A percentile compares a stretch with the other conserved stretches of the same genome.
These are phyloP conservation scores for Meliscaeva auricollis DNA, from an alignment of 2,888 invertebrate genomes.

Conservation along the genomic window DNA sequence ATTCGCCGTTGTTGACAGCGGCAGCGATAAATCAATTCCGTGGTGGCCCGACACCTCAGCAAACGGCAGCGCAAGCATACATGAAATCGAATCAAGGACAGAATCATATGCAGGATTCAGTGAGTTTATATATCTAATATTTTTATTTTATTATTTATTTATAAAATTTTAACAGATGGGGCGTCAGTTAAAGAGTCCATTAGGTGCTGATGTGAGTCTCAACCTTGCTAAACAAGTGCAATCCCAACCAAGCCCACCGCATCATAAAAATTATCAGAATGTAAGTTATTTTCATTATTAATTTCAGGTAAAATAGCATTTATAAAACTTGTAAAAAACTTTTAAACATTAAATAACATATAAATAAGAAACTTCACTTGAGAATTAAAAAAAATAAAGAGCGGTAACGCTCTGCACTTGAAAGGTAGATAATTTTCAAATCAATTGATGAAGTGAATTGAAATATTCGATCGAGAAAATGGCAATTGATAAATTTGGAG, in stretches of 20 bases:
- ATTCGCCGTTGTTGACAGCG: conserved; percentile 87
- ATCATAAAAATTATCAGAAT: conserved; percentile 83
- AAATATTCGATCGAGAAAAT: no score
- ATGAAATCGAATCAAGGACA: conserved; percentile 83
- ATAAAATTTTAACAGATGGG: conserved; percentile 80
- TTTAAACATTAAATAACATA: no score
- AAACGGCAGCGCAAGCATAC: conserved; percentile 79
- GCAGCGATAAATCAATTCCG: conserved; percentile 84
- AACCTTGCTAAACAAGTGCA: conserved; percentile 84
- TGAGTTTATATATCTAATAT: conserved; percentile 78
- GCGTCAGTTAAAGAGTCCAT: conserved; percentile 83
- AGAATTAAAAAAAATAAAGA: no score
- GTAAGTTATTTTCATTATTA: conserved; percentile 79
- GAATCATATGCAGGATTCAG: conserved; percentile 84
- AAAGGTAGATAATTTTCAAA: no score
- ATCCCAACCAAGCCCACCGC: conserved; percentile 84
- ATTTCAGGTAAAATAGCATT: background rate
- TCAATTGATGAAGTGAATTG: no score
- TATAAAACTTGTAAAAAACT: no score
- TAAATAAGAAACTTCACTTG: no score
- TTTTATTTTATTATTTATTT: conserved; percentile 15
- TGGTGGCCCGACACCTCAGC: conserved; percentile 82
- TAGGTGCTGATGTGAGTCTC: conserved; percentile 83
- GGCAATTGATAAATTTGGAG: no score
- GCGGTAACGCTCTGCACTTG: no score